Conservation (phyloP, 2,797 vertebrate genomes). For the Channa striata region DNA sequence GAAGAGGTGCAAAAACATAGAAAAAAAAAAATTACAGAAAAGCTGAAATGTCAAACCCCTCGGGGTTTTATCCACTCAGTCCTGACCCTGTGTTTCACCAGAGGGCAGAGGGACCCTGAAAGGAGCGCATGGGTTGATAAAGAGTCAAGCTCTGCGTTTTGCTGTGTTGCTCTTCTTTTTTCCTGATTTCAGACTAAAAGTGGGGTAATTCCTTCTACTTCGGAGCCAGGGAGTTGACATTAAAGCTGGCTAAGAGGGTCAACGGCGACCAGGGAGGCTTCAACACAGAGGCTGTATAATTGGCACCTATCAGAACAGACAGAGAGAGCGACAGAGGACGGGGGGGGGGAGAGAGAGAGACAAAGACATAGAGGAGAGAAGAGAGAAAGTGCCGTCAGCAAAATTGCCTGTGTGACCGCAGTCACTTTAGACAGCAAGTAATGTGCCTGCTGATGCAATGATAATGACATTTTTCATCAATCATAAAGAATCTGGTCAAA, state of each 20-base stretch:
- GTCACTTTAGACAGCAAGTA: slow-evolving; percentile 71
- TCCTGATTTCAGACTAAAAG: slow-evolving; percentile 78
- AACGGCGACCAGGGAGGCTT: slow-evolving; percentile 76
- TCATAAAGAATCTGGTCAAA: slow-evolving; percentile 56
- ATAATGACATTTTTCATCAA: slow-evolving; percentile 68
- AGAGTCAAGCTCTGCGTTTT: slow-evolving; percentile 72
- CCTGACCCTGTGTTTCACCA: slow-evolving; percentile 68
- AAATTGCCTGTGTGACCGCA: slow-evolving; percentile 73
- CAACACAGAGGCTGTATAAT: slow-evolving; percentile 75
- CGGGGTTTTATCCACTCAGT: slow-evolving; percentile 74
- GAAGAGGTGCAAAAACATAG: slow-evolving; percentile 46
- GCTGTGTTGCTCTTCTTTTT: slow-evolving; percentile 58
- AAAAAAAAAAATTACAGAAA: slow-evolving; percentile 39
- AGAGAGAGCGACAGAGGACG: slow-evolving; percentile 58
- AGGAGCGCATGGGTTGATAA: slow-evolving; percentile 46
- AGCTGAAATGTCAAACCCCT: slow-evolving; percentile 78
- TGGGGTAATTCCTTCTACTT: slow-evolving; percentile 86
- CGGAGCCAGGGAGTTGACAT: slow-evolving; percentile 79
- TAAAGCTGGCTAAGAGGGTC: slow-evolving; percentile 79
- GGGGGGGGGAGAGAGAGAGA: slow-evolving; percentile 65
- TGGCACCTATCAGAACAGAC: slow-evolving; percentile 83
- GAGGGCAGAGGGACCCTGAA: slow-evolving; percentile 63
- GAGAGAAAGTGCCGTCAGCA: slow-evolving; percentile 81
- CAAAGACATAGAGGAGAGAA: slow-evolving; percentile 73
- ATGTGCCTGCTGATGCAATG: slow-evolving; percentile 71